Base-by-base conservation (phyloP, 2,797 vertebrate genomes). In the Synaphobranchus kaupii region DNA sequence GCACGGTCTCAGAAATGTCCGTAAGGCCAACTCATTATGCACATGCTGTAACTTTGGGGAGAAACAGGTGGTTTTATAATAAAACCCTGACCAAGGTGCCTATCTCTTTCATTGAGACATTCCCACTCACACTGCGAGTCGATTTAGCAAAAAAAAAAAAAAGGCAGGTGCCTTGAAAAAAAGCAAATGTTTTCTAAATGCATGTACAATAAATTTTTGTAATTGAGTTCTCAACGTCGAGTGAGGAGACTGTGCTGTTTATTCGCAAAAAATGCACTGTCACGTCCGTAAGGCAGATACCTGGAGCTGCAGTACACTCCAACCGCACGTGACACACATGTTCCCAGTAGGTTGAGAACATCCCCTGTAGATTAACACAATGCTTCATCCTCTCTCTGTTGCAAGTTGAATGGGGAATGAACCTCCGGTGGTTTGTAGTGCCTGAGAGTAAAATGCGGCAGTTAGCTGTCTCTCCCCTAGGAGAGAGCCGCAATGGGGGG, bases 221-320 rank as follows among this genome's bases (percentile, higher is more conserved):
- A 71, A 31, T 13, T 28, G 60, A 2, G 66, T n/a, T 39, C 71
- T 39, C 34, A 76, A 31, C 20, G 71, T 8, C 9, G 17, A 68
- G 84, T 68, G 60, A 47, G 48, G 73, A n/a, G 56, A 78, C 68
- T 86, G 76, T 76, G 63, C 63, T 54, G 12, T 85, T 85, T 15
- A 71, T 73, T 78, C 3, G 39, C 1, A 48, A 50, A 73, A 66
- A 25, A 56, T 78, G 34, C 68, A 86, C 68, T 58, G 50, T 78
- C 50, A 25, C 39, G 12, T 34, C 68, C 25, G 28, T n/a, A 54
- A 78, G 85, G 60, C 85, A 52, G 60, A 73, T 73, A 31, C 20
- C 25, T 50, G 28, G 44, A 76, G 44, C 71, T 76, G 34, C 17
- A 39, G 20, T 86, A 44, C 48, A 5, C 48, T 56, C 12, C 8